Conservation (phyloP, 2,113 vertebrate genomes). For the Urocolius indicus region DNA sequence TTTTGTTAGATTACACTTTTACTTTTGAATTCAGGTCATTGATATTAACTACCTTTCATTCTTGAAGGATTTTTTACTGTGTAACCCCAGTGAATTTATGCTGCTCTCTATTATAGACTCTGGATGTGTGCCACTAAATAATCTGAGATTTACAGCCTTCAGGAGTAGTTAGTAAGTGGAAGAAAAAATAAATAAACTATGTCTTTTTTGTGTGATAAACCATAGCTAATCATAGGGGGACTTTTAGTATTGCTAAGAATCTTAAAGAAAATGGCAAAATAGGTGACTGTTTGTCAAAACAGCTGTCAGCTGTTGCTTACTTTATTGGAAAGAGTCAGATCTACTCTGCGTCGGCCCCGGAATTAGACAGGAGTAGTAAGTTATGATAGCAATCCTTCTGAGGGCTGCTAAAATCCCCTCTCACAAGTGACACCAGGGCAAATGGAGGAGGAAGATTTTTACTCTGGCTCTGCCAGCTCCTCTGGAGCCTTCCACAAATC, state of each 20-base stretch:
- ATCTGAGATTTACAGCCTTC: not conserved
- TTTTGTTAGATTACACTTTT: not conserved
- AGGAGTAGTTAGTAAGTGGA: not conserved
- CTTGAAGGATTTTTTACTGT: not conserved
- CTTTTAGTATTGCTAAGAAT: not conserved
- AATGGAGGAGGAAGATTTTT: not conserved
- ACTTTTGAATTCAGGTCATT: conserved; percentile 23
- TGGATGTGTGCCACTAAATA: not conserved
- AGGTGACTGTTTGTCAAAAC: not conserved
- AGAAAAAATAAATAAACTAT: not conserved
- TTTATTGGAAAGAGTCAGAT: not conserved
- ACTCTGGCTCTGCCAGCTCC: not conserved
- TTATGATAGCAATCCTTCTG: not conserved
- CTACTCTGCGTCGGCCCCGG: not conserved
- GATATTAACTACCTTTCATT: not conserved
- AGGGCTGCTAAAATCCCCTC: not conserved
- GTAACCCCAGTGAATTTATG: not conserved
- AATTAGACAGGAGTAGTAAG: not conserved
- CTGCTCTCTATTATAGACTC: not conserved
- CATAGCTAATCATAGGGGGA: not conserved
- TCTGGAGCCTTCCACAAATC: not conserved
- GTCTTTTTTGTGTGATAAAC: not conserved
- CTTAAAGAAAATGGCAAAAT: not conserved
- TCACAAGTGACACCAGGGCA: not conserved
- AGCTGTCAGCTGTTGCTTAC: not conserved